Conservation (phyloP, 2,797 vertebrate genomes). For the Pantherophis alleghaniensis region DNA sequence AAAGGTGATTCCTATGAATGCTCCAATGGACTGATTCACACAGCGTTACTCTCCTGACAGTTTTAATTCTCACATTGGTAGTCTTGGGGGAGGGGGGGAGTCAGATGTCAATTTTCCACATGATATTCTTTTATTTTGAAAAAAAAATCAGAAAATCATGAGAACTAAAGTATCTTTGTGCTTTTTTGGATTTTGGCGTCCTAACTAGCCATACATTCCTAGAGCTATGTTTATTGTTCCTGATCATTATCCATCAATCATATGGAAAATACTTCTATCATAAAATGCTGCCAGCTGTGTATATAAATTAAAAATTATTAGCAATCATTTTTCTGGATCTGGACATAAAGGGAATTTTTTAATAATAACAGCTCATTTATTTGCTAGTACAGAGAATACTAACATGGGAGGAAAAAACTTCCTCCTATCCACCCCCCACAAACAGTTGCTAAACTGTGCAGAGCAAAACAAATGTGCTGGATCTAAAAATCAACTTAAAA, state of each 20-base stretch:
- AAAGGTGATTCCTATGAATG: not conserved
- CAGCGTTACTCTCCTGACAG: not conserved
- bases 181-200: not conserved
- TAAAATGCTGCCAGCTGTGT: not conserved
- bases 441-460: not conserved
- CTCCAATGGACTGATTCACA: not conserved
- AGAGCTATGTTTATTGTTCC: not conserved
- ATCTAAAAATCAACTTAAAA: not conserved
- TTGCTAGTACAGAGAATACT: not conserved
- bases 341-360: not conserved
- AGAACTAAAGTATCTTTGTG: not conserved
- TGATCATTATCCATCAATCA: not conserved
- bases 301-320: not conserved
- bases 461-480: not conserved
- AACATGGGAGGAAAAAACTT: not conserved
- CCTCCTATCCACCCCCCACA: not conserved
- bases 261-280: not conserved
- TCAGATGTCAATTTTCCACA: slow-evolving; percentile 4
- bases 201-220: not conserved
- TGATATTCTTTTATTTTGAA: not conserved
- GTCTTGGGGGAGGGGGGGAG: not conserved
- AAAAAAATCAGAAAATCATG: not conserved
- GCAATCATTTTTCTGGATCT: not conserved
- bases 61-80: not conserved
- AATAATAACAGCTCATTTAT: not conserved